Conservation (phyloP, 2,113 vertebrate species). For the Hyperopisus bebe region DNA sequence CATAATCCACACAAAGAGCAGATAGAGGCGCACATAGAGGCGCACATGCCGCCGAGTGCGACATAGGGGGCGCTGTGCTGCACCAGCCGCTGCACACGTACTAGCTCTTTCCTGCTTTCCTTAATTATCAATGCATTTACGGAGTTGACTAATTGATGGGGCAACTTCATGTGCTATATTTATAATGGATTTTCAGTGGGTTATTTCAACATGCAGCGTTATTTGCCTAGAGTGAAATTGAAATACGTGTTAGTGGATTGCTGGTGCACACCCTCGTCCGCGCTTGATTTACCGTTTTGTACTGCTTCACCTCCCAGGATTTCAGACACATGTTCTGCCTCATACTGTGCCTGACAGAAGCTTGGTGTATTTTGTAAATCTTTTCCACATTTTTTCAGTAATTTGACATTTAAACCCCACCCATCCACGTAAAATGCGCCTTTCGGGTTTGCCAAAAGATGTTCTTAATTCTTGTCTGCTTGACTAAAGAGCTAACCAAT, state of each 20-base stretch:
- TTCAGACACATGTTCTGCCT: neutral
- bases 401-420: neutral
- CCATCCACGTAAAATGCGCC: neutral
- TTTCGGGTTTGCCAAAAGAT: neutral
- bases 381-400: neutral
- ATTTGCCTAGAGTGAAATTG: neutral
- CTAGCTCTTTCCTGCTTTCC: neutral
- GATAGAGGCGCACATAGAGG: neutral
- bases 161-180: neutral
- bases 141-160: neutral
- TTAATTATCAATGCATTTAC: neutral
- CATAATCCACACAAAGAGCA: conserved; percentile 48
- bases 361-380: neutral
- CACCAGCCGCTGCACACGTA: conserved; percentile 11
- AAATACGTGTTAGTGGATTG: neutral
- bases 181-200: neutral
- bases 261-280: neutral
- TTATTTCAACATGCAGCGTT: neutral
- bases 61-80: conserved; percentile 33
- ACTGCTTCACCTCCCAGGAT: neutral
- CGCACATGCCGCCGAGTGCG: conserved; percentile 18
- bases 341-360: neutral
- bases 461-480: neutral
- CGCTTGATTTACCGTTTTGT: neutral
- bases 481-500: neutral